A percentile compares a stretch with the other conserved stretches of the same genome.
These are phyloP conservation scores for Sardina pilchardus DNA, from an alignment of 2,113 vertebrate species.

Conservation along the genomic window DNA sequence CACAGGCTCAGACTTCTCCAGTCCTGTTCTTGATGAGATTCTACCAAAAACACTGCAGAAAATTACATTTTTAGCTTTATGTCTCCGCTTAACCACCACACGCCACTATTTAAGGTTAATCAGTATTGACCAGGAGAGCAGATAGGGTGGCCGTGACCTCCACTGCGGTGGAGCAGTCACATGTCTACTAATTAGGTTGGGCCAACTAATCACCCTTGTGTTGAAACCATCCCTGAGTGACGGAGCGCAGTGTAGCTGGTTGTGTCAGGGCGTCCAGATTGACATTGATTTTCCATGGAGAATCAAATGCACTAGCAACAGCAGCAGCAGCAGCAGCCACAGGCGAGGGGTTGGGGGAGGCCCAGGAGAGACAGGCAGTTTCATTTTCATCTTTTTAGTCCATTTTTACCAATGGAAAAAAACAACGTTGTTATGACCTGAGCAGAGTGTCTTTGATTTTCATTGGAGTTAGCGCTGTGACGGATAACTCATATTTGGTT, in stretches of 20 bases:
- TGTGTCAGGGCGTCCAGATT: slow-evolving; percentile 51
- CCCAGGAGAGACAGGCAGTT: slow-evolving; percentile 48
- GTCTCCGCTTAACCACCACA: neutral
- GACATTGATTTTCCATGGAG: slow-evolving; percentile 66
- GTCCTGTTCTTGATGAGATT: neutral
- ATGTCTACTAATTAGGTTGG: slow-evolving; percentile 43
- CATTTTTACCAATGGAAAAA: neutral
- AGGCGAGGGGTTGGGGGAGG: slow-evolving; percentile 53
- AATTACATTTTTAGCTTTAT: neutral
- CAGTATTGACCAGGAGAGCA: slow-evolving; percentile 65
- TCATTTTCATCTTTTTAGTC: slow-evolving; percentile 29
- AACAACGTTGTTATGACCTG: slow-evolving; percentile 32
- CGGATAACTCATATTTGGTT: neutral
- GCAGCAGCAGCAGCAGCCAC: slow-evolving; percentile 47
- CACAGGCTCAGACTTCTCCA: neutral
- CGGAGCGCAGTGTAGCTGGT: slow-evolving; percentile 34
- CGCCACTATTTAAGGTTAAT: slow-evolving; percentile 72
- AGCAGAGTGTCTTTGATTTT: slow-evolving; percentile 32
- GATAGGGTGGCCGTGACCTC: slow-evolving; percentile 35
- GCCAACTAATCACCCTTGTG: slow-evolving; percentile 46
- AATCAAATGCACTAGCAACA: slow-evolving; percentile 61
- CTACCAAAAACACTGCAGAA: neutral
- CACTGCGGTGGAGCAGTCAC: slow-evolving; percentile 40
- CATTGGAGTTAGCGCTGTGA: neutral
- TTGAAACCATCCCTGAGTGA: slow-evolving; percentile 50